Base-by-base conservation (phyloP, 1,140 invertebrate species). In the Brachystomella parvula region DNA sequence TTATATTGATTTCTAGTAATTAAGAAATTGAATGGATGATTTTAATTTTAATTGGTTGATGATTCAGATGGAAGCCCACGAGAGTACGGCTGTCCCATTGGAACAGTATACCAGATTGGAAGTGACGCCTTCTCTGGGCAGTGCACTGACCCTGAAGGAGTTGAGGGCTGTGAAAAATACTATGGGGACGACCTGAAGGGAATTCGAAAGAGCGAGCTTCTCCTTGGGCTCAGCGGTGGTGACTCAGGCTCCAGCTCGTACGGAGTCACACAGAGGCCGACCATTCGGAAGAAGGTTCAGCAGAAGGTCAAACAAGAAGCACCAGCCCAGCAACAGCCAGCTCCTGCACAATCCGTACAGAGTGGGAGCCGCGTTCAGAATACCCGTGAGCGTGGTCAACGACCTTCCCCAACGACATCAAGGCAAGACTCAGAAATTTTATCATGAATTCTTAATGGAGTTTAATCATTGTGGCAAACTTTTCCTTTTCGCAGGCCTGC, bases 31-130 rank as follows among this genome's bases (percentile, higher is more conserved):
- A n/a, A n/a, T n/a, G n/a, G n/a, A n/a, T n/a, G n/a, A n/a, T n/a
- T n/a, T n/a, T n/a, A n/a, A n/a, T n/a, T n/a, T 44, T 15, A 44
- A 44, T 44, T 44, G 12, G 12, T 15, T 44, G 39, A 15, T 12
- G 6, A 9, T 53, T 53, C 49, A 53, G 91, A 94, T 77, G 89
- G 89, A 67, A 87, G 86, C 61, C 88, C 92, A 65, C 83, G 93
- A 73, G 92, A 95, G 78, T 96, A 96, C 78, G 92, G 93, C 64
- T 96, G 93, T 80, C 91, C 91, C 71, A 91, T 96, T 75, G 93
- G 92, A 66, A 94, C 92, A 26, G 93, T 95, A 17, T 96, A 94
- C 87, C 94, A 94, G 79, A 94, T 95, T 76, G 90, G 90, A 58
- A 87, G 90, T 74, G 77, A 85, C 73, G 90, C 93, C 66, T 91